Evolutionary conservation across 2,797 vertebrate species (phyloP).

Genomic region (Carapus acus): DNA sequence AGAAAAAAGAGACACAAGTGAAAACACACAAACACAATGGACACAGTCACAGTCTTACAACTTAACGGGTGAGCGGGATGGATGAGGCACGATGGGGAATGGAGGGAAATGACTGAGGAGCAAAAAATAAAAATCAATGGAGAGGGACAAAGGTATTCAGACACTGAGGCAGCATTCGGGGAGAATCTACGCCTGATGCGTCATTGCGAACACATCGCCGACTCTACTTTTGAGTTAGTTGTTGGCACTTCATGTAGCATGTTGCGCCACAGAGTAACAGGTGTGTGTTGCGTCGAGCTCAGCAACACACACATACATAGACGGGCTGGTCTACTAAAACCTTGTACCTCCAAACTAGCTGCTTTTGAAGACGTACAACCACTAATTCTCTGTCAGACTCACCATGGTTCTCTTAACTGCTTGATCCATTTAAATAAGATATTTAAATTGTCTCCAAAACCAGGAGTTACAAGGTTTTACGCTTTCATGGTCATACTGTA

Average conservation of each 20-base stretch:
- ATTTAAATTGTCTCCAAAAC: not conserved
- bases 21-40: constrained; percentile 41
- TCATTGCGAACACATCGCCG: constrained; percentile 1
- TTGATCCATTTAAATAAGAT: too few relatives aligned
- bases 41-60: constrained; percentile 24
- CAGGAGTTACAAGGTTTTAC: constrained; percentile 8
- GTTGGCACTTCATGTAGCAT: not conserved
- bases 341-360: not conserved
- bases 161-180: constrained; percentile 10
- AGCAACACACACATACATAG: constrained; percentile 1
- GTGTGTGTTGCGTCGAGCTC: constrained; percentile 4
- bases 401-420: too few relatives aligned
- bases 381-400: too few relatives aligned
- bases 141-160: constrained; percentile 1
- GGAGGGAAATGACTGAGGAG: not conserved
- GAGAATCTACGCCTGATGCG: constrained; percentile 14
- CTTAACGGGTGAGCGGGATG: not conserved
- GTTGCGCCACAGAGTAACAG: not conserved
- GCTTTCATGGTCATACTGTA: not conserved
- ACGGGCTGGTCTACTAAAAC: not conserved
- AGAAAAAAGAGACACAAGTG: constrained; percentile 49
- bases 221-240: not conserved
- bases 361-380: too few relatives aligned
- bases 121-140: constrained; percentile 7
- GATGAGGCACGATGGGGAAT: not conserved